Evolutionary conservation across 2,888 invertebrate genomes (phyloP).

Genomic region (Pyrochroa serraticornis): DNA sequence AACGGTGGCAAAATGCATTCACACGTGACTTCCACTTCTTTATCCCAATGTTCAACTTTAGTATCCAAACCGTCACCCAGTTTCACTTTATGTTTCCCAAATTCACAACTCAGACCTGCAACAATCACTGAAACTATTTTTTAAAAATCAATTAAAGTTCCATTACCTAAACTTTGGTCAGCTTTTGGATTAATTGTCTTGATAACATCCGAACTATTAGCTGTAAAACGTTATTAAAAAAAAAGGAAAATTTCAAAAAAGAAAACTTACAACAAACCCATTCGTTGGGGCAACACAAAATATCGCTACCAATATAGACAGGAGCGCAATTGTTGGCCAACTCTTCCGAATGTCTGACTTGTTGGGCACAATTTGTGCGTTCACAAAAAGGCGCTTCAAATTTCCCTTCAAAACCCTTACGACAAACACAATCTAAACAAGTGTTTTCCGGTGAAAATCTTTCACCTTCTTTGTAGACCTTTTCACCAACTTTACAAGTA

Average conservation of each 20-base stretch:
- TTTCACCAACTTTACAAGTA: slow-evolving; percentile 27
- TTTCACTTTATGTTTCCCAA: slow-evolving; percentile 12
- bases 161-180: too few relatives aligned
- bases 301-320: background rate
- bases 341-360: slow-evolving; percentile 12
- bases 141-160: too few relatives aligned
- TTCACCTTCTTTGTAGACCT: slow-evolving; percentile 25
- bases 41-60: slow-evolving; percentile 3
- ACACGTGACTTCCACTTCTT: slow-evolving; percentile 8
- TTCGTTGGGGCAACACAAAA: slow-evolving; percentile 24
- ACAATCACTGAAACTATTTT: too few relatives aligned
- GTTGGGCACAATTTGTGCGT: slow-evolving; percentile 23
- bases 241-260: background rate
- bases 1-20: slow-evolving; percentile 27
- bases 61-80: slow-evolving; percentile 20
- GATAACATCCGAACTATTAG: slow-evolving; percentile 6
- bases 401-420: slow-evolving; percentile 28
- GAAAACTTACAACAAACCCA: slow-evolving; percentile 28
- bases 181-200: background rate
- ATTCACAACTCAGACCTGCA: slow-evolving; percentile 2
- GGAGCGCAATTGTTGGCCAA: slow-evolving; percentile 26
- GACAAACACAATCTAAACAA: slow-evolving; percentile 31
- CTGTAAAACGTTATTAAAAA: slow-evolving; percentile 5
- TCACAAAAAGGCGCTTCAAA: slow-evolving; percentile 19
- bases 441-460: slow-evolving; percentile 24